Conservation (phyloP, 2,888 invertebrate species). For the Altica lythri region DNA sequence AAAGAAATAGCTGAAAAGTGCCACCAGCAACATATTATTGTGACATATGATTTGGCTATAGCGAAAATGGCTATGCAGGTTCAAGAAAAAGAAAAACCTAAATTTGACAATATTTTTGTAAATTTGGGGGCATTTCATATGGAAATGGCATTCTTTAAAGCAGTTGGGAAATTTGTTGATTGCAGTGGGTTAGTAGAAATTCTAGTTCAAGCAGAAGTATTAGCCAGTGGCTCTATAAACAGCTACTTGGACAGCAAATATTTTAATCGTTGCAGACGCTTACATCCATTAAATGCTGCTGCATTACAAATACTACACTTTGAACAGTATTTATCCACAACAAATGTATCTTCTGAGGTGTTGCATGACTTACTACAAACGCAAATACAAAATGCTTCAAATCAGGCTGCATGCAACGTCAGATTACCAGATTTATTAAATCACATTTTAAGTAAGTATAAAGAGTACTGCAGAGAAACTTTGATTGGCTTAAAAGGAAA, state of each 20-base stretch:
- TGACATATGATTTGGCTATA: too few species aligned
- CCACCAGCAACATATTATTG: slow-evolving; percentile 7
- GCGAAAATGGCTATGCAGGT: slow-evolving; percentile 39
- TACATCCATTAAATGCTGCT: too few species aligned
- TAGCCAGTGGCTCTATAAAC: too few species aligned
- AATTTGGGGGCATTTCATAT: slow-evolving; percentile 28
- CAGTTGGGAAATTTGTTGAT: slow-evolving; percentile 48
- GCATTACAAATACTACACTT: slow-evolving; percentile 46
- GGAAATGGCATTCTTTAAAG: slow-evolving; percentile 45
- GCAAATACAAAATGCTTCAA: too few species aligned
- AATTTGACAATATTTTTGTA: slow-evolving; percentile 41
- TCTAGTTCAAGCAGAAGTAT: slow-evolving; percentile 45
- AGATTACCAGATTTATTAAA: too few species aligned
- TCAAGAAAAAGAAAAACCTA: slow-evolving; percentile 39
- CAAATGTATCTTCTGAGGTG: too few species aligned
- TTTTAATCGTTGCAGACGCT: too few species aligned
- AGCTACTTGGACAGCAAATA: slow-evolving; percentile 47
- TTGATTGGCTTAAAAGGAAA: too few species aligned
- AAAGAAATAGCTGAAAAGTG: slow-evolving; percentile 15
- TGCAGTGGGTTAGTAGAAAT: slow-evolving; percentile 45
- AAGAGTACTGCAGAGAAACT: too few species aligned
- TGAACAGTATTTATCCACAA: slow-evolving; percentile 39
- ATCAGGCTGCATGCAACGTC: too few species aligned
- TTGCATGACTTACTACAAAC: too few species aligned
- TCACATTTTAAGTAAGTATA: too few species aligned